phyloP scores from a whole-genome alignment of 2,113 vertebrate genomes.

The Willisornis vidua region DNA sequence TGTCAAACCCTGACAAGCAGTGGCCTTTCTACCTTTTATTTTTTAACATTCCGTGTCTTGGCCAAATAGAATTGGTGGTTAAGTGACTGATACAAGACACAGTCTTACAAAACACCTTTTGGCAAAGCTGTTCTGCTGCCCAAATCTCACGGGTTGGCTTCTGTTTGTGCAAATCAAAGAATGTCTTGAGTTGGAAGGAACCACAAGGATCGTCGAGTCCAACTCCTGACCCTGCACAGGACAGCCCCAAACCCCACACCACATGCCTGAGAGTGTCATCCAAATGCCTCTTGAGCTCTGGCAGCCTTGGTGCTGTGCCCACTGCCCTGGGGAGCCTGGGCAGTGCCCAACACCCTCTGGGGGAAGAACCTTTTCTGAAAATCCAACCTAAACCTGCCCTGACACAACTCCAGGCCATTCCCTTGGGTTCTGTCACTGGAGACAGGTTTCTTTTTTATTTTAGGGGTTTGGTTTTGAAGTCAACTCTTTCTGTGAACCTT shows the following conservation, averaged over 20 bases:
- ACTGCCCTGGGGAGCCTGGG: not conserved
- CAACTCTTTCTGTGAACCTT: not conserved
- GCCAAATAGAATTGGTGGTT: not conserved
- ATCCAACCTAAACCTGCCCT: not conserved
- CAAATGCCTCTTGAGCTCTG: rapidly evolving
- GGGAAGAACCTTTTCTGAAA: not conserved
- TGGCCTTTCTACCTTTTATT: not conserved
- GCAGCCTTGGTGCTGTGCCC: rapidly evolving
- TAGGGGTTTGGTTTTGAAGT: not conserved
- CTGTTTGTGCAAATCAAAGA: not conserved
- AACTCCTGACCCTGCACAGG: not conserved
- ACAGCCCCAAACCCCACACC: not conserved
- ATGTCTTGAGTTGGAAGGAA: not conserved
- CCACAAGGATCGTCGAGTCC: rapidly evolving
- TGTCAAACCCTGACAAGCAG: not conserved
- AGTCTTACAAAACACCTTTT: not conserved
- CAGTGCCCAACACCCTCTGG: not conserved
- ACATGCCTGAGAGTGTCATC: rapidly evolving
- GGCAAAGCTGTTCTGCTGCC: not conserved
- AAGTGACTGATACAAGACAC: rapidly evolving
- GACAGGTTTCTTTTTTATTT: not conserved
- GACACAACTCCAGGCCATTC: not conserved
- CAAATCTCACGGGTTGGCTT: not conserved
- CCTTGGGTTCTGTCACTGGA: not conserved
- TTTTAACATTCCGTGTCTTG: not conserved